These are phyloP conservation scores for Oreotragus oreotragus DNA, from an alignment of 2,113 vertebrate genomes.

Conservation along the genomic window DNA sequence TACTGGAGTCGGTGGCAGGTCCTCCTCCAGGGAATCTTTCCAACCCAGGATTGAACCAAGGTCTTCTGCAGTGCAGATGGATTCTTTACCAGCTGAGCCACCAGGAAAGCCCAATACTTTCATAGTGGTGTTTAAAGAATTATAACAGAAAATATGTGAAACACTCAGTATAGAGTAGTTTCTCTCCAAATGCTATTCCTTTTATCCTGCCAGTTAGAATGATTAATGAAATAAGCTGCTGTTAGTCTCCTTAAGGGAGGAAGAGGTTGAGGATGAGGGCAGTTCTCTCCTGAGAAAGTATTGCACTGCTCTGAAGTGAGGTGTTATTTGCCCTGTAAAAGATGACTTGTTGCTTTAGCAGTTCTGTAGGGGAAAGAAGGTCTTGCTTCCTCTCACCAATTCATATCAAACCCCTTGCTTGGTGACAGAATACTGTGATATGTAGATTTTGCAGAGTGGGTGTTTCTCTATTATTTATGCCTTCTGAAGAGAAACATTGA, in stretches of 20 bases:
- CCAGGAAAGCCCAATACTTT: neutral
- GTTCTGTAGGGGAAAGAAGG: neutral
- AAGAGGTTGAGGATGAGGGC: slow-evolving; percentile 15
- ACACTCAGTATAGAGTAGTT: neutral
- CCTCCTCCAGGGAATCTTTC: neutral
- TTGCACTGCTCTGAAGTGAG: neutral
- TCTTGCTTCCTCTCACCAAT: slow-evolving; percentile 15
- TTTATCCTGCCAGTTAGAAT: neutral
- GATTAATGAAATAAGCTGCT: slow-evolving; percentile 9
- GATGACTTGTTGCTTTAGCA: slow-evolving; percentile 40
- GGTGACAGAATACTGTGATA: neutral
- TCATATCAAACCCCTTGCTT: neutral
- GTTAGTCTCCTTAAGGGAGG: slow-evolving; percentile 21
- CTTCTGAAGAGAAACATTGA: slow-evolving; percentile 58
- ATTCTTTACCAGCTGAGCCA: neutral
- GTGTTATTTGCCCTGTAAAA: neutral
- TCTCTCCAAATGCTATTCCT: neutral
- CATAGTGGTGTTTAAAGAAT: neutral
- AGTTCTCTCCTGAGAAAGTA: neutral
- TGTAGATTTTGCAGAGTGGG: slow-evolving; percentile 32
- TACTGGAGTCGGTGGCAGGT: neutral
- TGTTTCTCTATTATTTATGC: slow-evolving; percentile 63
- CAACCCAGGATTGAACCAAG: neutral
- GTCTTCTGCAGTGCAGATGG: neutral
- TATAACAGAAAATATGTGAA: neutral